Percentiles rank a stretch among this genome's conserved stretches.
Conservation (phyloP, 1,140 invertebrate species). For the Leptopilina clavipes region DNA sequence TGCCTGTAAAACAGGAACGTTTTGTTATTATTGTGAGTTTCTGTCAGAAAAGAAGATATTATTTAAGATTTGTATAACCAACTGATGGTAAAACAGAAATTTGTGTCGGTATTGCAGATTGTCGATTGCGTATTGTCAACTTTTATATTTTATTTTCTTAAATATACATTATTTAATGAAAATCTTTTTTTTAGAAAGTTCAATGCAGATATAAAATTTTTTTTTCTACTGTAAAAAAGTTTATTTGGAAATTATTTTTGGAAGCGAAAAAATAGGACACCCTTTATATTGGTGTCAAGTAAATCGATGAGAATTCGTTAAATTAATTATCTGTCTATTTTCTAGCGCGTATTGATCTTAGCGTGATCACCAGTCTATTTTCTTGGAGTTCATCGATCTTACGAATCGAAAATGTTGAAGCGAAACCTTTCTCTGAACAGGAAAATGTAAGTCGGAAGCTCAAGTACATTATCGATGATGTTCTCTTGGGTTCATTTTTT, state of each 20-base stretch:
- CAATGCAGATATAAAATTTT: not conserved
- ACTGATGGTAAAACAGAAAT: too few relatives aligned
- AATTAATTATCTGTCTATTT: conserved; percentile 62
- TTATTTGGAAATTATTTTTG: too few relatives aligned
- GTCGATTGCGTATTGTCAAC: too few relatives aligned
- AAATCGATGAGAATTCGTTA: conserved; percentile 44
- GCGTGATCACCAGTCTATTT: conserved; percentile 46
- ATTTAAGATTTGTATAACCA: too few relatives aligned
- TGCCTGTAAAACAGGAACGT: too few relatives aligned
- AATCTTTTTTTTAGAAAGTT: too few relatives aligned
- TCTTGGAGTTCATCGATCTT: conserved; percentile 53
- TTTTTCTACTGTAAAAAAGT: not conserved
- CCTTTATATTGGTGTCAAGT: not conserved
- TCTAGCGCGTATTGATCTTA: conserved; percentile 53
- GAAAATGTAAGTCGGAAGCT: conserved; percentile 3
- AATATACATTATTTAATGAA: too few relatives aligned
- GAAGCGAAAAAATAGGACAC: not conserved
- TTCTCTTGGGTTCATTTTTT: not conserved
- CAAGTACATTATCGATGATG: conserved; percentile 5
- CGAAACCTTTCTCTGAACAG: not conserved
- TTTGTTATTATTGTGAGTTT: too few relatives aligned
- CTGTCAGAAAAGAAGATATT: too few relatives aligned
- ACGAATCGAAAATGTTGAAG: not conserved
- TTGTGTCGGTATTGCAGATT: too few relatives aligned
- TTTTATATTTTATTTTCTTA: too few relatives aligned